Evolutionary conservation across 2,113 vertebrate species (phyloP), one percentile per base, ranked within the genome.

Genomic region (Dipodomys spectabilis): DNA sequence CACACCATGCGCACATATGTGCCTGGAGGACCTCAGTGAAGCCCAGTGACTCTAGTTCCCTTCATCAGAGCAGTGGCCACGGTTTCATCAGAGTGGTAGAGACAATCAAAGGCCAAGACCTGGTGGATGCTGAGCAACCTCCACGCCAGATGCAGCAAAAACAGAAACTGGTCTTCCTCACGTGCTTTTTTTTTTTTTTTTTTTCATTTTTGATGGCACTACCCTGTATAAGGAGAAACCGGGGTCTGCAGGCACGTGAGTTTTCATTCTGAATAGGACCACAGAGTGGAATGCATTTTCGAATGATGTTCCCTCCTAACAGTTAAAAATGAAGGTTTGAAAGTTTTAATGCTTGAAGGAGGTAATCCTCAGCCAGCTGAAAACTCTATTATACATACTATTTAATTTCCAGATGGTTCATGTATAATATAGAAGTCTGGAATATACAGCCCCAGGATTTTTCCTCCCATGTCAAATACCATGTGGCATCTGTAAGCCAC

Each of bases 361-460:
- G 88, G 77, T 90, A 71, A 53, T 87, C 77, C 71, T 94, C 60
- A 87, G 81, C 77, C 94, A 91, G 89, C 93, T 83, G 93, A 97
- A 89, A 94, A 83, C 94, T 75, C 89, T 71, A 65, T 92, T 88
- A 77, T 90, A 89, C 69, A 72, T 75, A 87, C 82, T 79, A 74
- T 93, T 93, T 87, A 79, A 90, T 96, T 96, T 95, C 95, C 96
- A 96, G 94, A 95, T 96, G 96, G 95, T 80, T 90, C 97, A 72
- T 93, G 90, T 95, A 92, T 96, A 94, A 95, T 90, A 95, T 93
- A 95, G 95, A 89, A 91, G 77, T 82, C 91, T 84, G 82, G 64
- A 93, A 89, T 81, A 89, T 68, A 81, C 69, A 95, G 95, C 90
- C 89, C 68, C 85, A 75, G 90, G 93, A 94, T 25, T 81, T 81